Base-by-base conservation (phyloP, 2,888 invertebrate genomes). In the Drosophila picticornis region DNA sequence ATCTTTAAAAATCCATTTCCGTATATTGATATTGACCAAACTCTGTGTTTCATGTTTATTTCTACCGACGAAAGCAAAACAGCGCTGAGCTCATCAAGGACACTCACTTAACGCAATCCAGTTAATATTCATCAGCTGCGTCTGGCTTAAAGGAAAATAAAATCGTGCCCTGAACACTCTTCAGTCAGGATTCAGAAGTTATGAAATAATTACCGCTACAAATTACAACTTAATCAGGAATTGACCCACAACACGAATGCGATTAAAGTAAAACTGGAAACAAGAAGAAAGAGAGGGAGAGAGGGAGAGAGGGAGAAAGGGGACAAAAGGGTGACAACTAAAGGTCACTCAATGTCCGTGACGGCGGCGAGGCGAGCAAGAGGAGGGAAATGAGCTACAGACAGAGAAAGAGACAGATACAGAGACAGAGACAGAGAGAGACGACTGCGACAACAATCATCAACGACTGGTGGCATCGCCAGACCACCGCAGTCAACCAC, bases 181-280 rank as follows among this genome's bases (percentile, higher is more conserved):
- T 52, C 74, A 75, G 60, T 67, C 75, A 57, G 25, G 16, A 46
- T 76, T 62, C 31, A 53, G 61, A 68, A 75, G 67, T 72, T 77
- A 72, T 80, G 57, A 72, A 69, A 76, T 80, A 80, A 84, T 82
- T 82, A 84, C 58, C 67, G 78, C 72, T 74, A 82, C 88, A 85
- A 88, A 89, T 89, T 80, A 88, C 81, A 82, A 81, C 90, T 88
- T 88, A 88, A 88, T 88, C 80, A 84, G 80, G 76, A 89, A 85
- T 88, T 85, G 85, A 76, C 78, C 80, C 76, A 82, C 81, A 82
- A 75, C 82, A 79, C 82, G 78, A 83, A 83, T 50, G 68, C 72
- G 78, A 79, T 78, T 75, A 80, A 80, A 80, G 64, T 61, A 40
- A 22, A 71, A 75, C 61, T 61, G 52, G 64, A 66, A 77, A 66